Base-by-base conservation (phyloP, 2,797 vertebrate genomes). In the Lepilemur ruficaudatus region DNA sequence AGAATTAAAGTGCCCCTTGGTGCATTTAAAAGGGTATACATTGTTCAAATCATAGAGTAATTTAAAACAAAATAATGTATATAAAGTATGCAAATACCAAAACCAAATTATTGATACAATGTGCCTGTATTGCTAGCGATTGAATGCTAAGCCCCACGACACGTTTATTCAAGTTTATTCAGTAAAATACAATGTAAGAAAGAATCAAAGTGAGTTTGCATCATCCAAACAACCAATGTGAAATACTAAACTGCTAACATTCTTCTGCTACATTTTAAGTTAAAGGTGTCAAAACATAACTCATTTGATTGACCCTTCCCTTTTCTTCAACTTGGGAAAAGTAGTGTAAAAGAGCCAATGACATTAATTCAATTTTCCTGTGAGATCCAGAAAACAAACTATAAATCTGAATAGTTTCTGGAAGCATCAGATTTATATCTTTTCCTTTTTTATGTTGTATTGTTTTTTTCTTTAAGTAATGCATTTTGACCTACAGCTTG, bases 391-490 rank as follows among this genome's bases (percentile, higher is more conserved):
- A 93, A 91, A 76, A 14, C 46, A 41, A 87, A 28, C 7, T 28
- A 11, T 22, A 8, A 46, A 67, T n/a, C 28, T 46, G 12, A 80
- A 70, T 52, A 78, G 18, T 43, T 76, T 92, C 55, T 95, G 35
- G 11, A 97, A 92, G 23, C 50, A 88, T 41, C 10, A 57, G 20
- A 18, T 75, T 85, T 85, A 28, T 18, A 9, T 89, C 0, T 41
- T 94, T 91, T 41, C 73, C 95, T 91, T 28, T 18, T 46, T 1
- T 79, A 15, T 87, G 25, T 85, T 32, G 14, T 80, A 9, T n/a
- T 59, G 5, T 73, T 92, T 69, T 75, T 73, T 81, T 80, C 83
- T 93, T 92, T 75, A 78, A 94, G 70, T 28, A 82, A 65, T 30
- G 13, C 18, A 20, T 85, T 90, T 67, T 75, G 72, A 96, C 76